These are phyloP conservation scores for Gadus chalcogrammus DNA, from an alignment of 2,113 vertebrate species.

Conservation along the genomic window DNA sequence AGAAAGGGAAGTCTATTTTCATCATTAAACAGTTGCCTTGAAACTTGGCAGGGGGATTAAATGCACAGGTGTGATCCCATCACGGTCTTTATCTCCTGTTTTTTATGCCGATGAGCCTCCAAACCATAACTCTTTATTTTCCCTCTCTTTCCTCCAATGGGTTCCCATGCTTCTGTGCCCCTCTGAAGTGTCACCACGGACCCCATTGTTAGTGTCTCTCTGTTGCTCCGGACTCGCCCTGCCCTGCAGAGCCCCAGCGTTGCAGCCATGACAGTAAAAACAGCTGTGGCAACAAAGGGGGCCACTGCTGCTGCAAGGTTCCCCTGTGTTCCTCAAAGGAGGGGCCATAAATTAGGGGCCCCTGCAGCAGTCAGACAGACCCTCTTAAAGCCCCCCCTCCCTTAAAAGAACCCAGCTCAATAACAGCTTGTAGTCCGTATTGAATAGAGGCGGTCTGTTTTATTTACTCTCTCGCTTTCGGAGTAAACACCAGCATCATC, in stretches of 20 bases:
- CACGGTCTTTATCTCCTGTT: conserved; percentile 26
- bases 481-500: conserved; percentile 29
- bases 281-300: conserved; percentile 63
- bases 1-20: conserved; percentile 14
- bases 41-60: conserved; percentile 36
- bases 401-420: conserved; percentile 41
- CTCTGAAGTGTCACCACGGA: background rate
- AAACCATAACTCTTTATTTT: conserved; percentile 17
- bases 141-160: conserved; percentile 21
- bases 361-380: conserved; percentile 43
- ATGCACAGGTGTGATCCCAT: conserved; percentile 32
- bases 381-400: conserved; percentile 51
- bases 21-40: conserved; percentile 18
- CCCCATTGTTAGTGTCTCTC: conserved; percentile 16
- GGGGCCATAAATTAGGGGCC: conserved; percentile 54
- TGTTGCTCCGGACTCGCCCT: conserved; percentile 40
- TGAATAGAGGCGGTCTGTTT: conserved; percentile 36
- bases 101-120: background rate
- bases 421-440: background rate
- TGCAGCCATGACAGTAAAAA: conserved; percentile 69
- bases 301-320: conserved; percentile 53
- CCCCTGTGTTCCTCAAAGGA: conserved; percentile 55
- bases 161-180: too few species aligned
- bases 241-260: conserved; percentile 49
- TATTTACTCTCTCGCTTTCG: conserved; percentile 44